These are phyloP conservation scores for Xanthostigma xanthostigma DNA, from an alignment of 2,888 invertebrate genomes.

Conservation along the genomic window DNA sequence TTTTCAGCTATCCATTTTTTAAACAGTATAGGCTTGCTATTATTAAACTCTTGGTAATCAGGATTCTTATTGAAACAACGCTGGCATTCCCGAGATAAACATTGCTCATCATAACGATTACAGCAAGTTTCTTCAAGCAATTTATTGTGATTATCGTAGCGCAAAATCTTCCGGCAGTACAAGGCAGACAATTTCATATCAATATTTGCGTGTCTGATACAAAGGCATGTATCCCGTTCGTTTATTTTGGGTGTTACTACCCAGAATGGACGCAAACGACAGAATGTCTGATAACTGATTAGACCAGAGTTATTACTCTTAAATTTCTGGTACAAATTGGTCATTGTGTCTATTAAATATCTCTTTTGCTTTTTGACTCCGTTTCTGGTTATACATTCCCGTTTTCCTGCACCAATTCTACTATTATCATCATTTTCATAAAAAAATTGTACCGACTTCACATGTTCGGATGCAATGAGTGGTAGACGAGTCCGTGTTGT, in stretches of 20 bases:
- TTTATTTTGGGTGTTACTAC: constrained; percentile 7
- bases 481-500: no score
- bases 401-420: constrained; percentile 16
- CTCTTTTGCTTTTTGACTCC: constrained; percentile 12
- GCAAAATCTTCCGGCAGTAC: background rate
- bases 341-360: constrained; percentile 14
- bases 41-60: constrained; percentile 5
- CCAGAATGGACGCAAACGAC: constrained; percentile 9
- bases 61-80: background rate
- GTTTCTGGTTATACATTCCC: constrained; percentile 16
- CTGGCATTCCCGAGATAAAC: constrained; percentile 3
- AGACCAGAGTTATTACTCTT: background rate
- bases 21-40: constrained; percentile 1
- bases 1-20: background rate
- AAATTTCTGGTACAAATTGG: constrained; percentile 17
- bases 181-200: constrained; percentile 2
- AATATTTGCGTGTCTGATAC: constrained; percentile 6
- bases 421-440: constrained; percentile 18
- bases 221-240: constrained; percentile 10
- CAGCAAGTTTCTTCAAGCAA: background rate
- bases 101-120: constrained; percentile 2
- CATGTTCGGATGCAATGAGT: no score
- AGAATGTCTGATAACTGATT: background rate
- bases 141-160: background rate
- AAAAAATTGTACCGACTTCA: constrained; percentile 11